Conservation (phyloP, 2,113 vertebrate genomes). For the Brachyhypopomus gauderio region DNA sequence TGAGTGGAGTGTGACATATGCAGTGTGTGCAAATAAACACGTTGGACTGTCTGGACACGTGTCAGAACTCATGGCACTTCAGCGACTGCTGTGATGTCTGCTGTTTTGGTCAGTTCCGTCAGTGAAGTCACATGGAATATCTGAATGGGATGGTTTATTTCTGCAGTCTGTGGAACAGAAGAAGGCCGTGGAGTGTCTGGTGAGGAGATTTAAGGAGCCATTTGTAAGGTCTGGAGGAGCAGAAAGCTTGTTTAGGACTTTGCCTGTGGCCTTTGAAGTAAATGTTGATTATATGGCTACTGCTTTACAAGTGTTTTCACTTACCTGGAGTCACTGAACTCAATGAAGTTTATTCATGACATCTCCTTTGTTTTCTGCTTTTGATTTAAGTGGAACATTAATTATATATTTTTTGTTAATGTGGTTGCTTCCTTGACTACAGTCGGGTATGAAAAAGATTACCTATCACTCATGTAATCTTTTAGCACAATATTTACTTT, state of each 20-base stretch:
- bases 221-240: neutral
- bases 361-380: neutral
- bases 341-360: neutral
- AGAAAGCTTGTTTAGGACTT: neutral
- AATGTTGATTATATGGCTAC: neutral
- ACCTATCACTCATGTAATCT: too few relatives aligned
- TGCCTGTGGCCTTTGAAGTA: neutral
- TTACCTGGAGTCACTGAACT: neutral
- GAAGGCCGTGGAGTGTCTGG: neutral
- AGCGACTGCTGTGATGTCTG: neutral
- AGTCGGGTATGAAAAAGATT: too few relatives aligned
- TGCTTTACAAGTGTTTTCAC: neutral
- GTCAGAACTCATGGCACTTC: neutral
- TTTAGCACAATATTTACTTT: too few relatives aligned
- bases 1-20: neutral
- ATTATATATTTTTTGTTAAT: too few relatives aligned
- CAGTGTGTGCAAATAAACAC: neutral
- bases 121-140: conserved; percentile 2
- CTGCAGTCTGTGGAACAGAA: neutral
- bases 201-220: neutral
- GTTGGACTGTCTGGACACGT: neutral
- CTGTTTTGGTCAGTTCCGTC: neutral
- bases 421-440: too few relatives aligned
- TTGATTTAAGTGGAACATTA: too few relatives aligned
- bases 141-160: neutral